phyloP scores from a whole-genome alignment of 2,797 vertebrate species.

The Chloroceryle inda region DNA sequence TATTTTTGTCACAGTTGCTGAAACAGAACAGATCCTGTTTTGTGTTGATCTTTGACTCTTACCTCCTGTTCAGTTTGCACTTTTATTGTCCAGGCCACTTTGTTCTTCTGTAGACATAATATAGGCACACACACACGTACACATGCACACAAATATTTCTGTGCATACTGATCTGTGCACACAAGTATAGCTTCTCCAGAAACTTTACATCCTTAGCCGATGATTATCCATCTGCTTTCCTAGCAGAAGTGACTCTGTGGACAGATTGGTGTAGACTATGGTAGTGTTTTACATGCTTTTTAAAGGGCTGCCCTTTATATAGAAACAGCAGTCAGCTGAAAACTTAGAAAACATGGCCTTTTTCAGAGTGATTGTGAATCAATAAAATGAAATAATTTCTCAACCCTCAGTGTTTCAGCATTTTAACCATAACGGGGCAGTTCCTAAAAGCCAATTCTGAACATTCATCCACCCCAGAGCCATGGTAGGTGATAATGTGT shows the following conservation, averaged over 20 bases:
- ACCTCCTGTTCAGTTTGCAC: not conserved
- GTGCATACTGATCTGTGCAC: not conserved
- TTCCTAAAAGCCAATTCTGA: not conserved
- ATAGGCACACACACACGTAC: not conserved
- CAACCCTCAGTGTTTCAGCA: not conserved
- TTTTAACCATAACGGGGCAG: not conserved
- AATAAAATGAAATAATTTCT: not conserved
- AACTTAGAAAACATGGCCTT: not conserved
- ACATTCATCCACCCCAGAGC: not conserved
- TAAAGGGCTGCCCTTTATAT: not conserved
- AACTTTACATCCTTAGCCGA: not conserved
- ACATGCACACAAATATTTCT: not conserved
- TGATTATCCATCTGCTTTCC: not conserved
- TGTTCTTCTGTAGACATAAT: not conserved
- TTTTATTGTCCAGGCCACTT: not conserved
- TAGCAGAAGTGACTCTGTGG: not conserved
- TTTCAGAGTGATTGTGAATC: not conserved
- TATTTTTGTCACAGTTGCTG: not conserved
- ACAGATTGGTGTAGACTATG: not conserved
- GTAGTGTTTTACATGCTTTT: not conserved
- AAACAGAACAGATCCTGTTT: not conserved
- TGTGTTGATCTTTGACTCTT: not conserved
- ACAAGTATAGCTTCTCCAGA: not conserved
- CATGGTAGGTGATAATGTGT: not conserved
- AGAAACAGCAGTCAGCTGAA: not conserved